phyloP scores from a whole-genome alignment of 2,113 vertebrate species.

The Dromiciops gliroides region DNA sequence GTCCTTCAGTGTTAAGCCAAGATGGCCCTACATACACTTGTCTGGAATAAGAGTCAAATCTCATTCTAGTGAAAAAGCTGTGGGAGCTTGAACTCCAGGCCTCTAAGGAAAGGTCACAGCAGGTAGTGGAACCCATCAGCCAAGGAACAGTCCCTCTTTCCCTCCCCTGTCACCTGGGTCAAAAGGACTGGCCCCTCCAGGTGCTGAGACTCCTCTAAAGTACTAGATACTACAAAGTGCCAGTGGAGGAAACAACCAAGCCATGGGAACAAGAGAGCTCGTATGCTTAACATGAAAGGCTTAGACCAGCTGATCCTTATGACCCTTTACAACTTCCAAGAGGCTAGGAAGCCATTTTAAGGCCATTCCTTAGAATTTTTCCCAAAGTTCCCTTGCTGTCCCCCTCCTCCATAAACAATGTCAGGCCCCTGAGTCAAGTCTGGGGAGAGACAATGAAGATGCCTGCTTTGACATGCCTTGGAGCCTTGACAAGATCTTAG shows the following conservation, averaged over 20 bases:
- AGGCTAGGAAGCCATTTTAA: background rate
- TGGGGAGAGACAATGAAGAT: background rate
- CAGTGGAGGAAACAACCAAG: background rate
- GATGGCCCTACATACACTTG: background rate
- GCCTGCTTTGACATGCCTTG: background rate
- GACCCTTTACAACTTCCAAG: background rate
- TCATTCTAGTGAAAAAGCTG: too few relatives aligned
- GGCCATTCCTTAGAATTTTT: background rate
- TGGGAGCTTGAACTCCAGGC: background rate
- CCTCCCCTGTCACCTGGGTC: too few relatives aligned
- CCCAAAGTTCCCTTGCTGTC: too few relatives aligned
- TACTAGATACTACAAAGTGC: background rate
- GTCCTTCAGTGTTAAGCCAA: background rate
- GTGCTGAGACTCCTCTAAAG: background rate
- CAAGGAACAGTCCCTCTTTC: background rate
- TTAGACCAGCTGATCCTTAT: background rate
- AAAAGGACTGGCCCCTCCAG: too few relatives aligned
- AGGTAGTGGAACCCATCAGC: background rate
- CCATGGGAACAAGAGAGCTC: too few relatives aligned
- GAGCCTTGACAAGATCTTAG: too few relatives aligned
- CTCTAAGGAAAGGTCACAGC: background rate
- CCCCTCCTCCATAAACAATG: too few relatives aligned
- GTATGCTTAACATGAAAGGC: background rate
- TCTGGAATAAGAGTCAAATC: background rate
- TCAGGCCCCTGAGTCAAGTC: background rate